These are phyloP conservation scores for Oreohelix idahoensis DNA, from an alignment of 1,140 invertebrate species.

Conservation along the genomic window DNA sequence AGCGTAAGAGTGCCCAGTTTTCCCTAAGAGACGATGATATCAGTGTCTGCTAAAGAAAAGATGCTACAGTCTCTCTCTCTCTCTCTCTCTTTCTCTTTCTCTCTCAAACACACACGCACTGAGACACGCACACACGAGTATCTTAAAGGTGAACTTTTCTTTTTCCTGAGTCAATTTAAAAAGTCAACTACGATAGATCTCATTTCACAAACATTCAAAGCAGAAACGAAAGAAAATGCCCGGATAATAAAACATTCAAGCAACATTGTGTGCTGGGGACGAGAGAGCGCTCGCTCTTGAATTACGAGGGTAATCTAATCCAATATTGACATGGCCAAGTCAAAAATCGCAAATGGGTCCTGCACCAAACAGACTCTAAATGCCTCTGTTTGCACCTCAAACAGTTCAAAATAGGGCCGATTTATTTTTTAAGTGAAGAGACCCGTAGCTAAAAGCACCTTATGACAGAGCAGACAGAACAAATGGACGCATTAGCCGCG, in stretches of 20 bases:
- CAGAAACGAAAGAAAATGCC: neutral
- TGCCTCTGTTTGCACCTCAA: constrained; percentile 7
- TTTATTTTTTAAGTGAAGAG: neutral
- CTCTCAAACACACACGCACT: no score
- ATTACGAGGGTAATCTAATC: neutral
- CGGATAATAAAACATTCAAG: neutral
- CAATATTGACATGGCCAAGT: constrained; percentile 7
- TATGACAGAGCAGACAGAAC: neutral
- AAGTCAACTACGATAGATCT: no score
- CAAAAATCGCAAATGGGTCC: constrained; percentile 24
- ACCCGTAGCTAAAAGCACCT: neutral
- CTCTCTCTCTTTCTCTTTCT: no score
- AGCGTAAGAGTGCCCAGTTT: no score
- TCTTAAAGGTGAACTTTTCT: no score
- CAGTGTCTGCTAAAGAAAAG: no score
- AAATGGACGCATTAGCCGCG: neutral
- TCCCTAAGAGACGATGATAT: no score
- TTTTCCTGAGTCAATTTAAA: no score
- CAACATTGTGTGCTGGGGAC: neutral
- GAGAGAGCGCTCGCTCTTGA: no score
- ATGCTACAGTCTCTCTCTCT: no score
- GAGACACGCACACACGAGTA: no score
- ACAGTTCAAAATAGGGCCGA: neutral
- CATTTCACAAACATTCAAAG: neutral
- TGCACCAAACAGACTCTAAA: neutral